Percentiles rank a stretch among this genome's conserved stretches.
Evolutionary conservation across 2,888 invertebrate species (phyloP).

Genomic region (Pollenia amentaria): DNA sequence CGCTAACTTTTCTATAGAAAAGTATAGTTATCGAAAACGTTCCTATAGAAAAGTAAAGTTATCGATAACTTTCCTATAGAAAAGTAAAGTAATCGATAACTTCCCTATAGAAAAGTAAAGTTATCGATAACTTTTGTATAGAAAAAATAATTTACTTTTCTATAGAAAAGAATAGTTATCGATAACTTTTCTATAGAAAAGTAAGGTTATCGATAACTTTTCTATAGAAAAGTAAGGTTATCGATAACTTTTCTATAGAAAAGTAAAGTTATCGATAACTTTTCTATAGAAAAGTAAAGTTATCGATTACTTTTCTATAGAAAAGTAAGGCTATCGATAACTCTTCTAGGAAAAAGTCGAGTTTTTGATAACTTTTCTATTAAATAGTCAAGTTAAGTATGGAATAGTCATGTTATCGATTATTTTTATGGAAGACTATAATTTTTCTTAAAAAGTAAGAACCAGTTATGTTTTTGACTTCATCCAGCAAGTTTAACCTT

Average conservation of each 20-base stretch:
- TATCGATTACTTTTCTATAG: neutral
- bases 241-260: neutral
- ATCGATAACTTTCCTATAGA: conserved; percentile 1
- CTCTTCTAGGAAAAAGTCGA: no score
- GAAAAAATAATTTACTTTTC: neutral
- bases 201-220: neutral
- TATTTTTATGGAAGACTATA: neutral
- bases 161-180: neutral
- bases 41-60: neutral
- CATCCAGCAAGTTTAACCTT: conserved; percentile 26
- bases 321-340: neutral
- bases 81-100: neutral
- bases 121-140: neutral
- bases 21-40: neutral
- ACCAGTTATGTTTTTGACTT: conserved; percentile 19
- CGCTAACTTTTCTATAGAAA: conserved; percentile 4
- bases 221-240: neutral
- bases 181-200: neutral
- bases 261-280: conserved; percentile 2
- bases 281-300: neutral
- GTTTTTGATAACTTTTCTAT: no score
- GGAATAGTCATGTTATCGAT: neutral
- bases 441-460: neutral
- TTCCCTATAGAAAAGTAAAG: neutral
- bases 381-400: no score